Percentiles rank a stretch among this genome's conserved stretches.
Conservation (phyloP, 1,140 invertebrate species). For the Polypedilum vanderplanki region DNA sequence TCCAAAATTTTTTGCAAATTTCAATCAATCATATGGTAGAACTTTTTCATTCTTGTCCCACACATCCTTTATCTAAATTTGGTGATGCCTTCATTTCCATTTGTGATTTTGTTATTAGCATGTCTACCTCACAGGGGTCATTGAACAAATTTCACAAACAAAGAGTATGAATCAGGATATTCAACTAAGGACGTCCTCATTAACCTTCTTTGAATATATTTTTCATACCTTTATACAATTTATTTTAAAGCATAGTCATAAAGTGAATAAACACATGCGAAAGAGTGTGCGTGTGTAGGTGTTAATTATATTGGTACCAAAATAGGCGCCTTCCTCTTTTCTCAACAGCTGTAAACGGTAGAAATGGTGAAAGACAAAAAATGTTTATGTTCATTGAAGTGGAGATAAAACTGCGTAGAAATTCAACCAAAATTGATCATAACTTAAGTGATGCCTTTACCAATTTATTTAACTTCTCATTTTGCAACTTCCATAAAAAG, state of each 20-base stretch:
- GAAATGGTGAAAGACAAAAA: neutral
- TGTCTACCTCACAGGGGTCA: neutral
- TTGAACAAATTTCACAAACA: neutral
- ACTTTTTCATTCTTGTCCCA: neutral
- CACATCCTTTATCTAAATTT: neutral
- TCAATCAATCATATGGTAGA: neutral
- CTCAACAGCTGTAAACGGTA: neutral
- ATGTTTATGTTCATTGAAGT: constrained; percentile 6
- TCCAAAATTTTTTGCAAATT: too few species aligned
- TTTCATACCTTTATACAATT: neutral
- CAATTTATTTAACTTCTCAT: neutral
- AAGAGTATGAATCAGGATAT: neutral
- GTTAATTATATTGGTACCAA: neutral
- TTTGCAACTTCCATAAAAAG: neutral
- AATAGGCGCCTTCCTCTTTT: neutral
- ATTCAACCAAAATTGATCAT: neutral
- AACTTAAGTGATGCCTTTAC: neutral
- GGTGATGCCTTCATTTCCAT: neutral
- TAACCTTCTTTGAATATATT: neutral
- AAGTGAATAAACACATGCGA: neutral
- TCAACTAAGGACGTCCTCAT: neutral
- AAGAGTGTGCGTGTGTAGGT: neutral
- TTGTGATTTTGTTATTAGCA: neutral
- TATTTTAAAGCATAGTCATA: neutral
- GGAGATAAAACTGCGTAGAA: neutral